phyloP scores from a whole-genome alignment of 2,888 invertebrate genomes.

The Mimachlamys varia region DNA sequence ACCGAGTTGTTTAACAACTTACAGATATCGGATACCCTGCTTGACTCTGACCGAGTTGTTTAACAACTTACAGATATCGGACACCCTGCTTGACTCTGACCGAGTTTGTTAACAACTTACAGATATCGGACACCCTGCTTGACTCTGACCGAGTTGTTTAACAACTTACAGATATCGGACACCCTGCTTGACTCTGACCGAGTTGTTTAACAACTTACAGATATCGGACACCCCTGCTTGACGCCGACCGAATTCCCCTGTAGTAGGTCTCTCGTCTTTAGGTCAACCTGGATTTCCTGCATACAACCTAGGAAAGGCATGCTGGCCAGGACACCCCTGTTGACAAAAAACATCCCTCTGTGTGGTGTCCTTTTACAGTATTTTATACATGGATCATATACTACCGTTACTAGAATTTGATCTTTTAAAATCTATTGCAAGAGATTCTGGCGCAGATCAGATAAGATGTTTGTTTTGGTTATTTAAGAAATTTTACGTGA shows the following conservation, averaged over 20 bases:
- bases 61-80: slow-evolving; percentile 61
- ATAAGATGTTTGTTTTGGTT: not conserved
- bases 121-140: slow-evolving; percentile 70
- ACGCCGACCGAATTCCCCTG: slow-evolving; percentile 70
- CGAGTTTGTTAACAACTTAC: slow-evolving; percentile 69
- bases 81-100: slow-evolving; percentile 75
- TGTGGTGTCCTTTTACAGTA: too few relatives aligned
- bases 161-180: slow-evolving; percentile 69
- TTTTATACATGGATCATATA: too few relatives aligned
- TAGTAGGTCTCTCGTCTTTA: slow-evolving; percentile 62
- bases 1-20: too few relatives aligned
- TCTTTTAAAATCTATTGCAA: too few relatives aligned
- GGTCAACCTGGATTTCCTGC: slow-evolving; percentile 86
- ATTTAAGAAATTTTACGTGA: not conserved
- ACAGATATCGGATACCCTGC: slow-evolving; percentile 73
- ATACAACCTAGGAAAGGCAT: slow-evolving; percentile 91
- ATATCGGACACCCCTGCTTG: slow-evolving; percentile 70
- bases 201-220: slow-evolving; percentile 57
- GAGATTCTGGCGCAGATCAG: too few relatives aligned
- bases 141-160: slow-evolving; percentile 71
- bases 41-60: too few relatives aligned
- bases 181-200: too few relatives aligned
- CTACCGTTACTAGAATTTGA: too few relatives aligned
- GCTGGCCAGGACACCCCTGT: slow-evolving; percentile 55
- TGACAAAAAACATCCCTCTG: not conserved